Evolutionary conservation across 2,797 vertebrate genomes (phyloP).

Genomic region (Peromyscus attwateri): DNA sequence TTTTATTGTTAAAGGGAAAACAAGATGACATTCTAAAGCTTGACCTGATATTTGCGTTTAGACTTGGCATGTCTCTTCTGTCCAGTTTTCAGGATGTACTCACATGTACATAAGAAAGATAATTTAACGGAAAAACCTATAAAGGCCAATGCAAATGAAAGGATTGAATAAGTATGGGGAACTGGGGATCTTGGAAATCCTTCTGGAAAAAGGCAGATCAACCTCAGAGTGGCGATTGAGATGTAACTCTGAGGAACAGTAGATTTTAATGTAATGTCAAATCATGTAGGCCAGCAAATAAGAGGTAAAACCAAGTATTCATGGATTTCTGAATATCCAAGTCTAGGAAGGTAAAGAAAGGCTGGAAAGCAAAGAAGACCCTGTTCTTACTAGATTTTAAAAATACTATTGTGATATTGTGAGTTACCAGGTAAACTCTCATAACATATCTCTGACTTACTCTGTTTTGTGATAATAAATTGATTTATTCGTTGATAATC

Average conservation of each 20-base stretch:
- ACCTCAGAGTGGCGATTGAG: constrained; percentile 8
- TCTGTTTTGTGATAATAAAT: not conserved
- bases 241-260: not conserved
- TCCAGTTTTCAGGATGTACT: not conserved
- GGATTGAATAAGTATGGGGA: not conserved
- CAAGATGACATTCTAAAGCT: not conserved
- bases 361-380: not conserved
- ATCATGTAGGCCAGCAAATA: not conserved
- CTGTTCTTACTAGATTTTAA: constrained; percentile 9
- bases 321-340: not conserved
- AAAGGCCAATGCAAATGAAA: not conserved
- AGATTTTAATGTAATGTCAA: not conserved
- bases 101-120: not conserved
- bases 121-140: constrained; percentile 2
- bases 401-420: not conserved
- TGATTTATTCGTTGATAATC: not conserved
- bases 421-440: constrained; percentile 8
- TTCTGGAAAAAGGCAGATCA: not conserved
- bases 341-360: not conserved
- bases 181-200: not conserved
- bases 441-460: not conserved
- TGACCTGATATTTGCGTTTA: constrained; percentile 47
- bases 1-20: constrained; percentile 30
- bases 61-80: not conserved
- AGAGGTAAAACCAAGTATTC: not conserved